phyloP scores from a whole-genome alignment of 1,140 invertebrate species.

The Caenorhabditis latens region DNA sequence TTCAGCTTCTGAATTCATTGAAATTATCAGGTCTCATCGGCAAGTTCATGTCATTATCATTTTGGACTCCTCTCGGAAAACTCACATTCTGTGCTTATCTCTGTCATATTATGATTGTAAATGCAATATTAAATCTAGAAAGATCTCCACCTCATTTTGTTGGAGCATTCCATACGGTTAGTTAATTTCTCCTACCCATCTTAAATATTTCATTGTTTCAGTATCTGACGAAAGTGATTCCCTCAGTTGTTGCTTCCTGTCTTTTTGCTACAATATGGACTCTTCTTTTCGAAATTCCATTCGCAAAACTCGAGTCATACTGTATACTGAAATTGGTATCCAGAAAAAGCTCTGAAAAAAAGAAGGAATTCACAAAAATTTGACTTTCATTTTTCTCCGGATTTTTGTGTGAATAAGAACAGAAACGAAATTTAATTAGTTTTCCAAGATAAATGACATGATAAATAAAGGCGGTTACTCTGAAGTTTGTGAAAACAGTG shows the following conservation, averaged over 20 bases:
- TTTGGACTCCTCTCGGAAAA: slow-evolving; percentile 62
- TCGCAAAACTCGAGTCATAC: slow-evolving; percentile 29
- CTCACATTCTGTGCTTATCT: slow-evolving; percentile 64
- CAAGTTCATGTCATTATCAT: slow-evolving; percentile 53
- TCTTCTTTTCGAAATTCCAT: background rate
- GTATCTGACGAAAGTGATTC: background rate
- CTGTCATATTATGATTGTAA: slow-evolving; percentile 59
- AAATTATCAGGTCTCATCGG: slow-evolving; percentile 56
- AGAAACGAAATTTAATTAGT: no score
- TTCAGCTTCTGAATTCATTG: no score
- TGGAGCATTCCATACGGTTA: background rate
- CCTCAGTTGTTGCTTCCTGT: background rate
- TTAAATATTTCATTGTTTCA: background rate
- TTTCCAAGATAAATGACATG: no score
- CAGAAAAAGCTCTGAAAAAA: background rate
- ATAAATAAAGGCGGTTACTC: background rate
- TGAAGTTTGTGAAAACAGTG: background rate
- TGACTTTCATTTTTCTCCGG: background rate
- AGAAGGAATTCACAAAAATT: background rate
- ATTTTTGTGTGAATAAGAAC: no score
- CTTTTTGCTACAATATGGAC: background rate
- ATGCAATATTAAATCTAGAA: slow-evolving; percentile 31
- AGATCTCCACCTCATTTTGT: slow-evolving; percentile 1
- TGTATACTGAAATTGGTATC: background rate
- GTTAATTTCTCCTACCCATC: background rate